Evolutionary conservation across 2,888 invertebrate species (phyloP).

Genomic region (Shargacucullia verbasci): DNA sequence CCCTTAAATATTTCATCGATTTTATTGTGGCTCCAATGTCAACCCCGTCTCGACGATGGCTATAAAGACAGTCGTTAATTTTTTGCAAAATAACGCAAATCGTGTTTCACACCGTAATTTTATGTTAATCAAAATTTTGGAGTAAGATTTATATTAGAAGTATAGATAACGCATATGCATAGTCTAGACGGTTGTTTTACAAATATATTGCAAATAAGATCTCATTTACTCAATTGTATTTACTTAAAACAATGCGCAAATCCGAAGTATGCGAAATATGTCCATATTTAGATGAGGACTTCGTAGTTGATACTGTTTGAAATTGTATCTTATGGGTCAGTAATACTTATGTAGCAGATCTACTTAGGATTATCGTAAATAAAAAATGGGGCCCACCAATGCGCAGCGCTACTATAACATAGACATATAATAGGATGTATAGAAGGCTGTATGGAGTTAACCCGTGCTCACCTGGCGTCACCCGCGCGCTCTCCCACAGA

Average conservation of each 20-base stretch:
- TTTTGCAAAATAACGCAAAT: conserved; percentile 76
- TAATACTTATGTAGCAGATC: background rate
- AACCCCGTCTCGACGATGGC: conserved; percentile 83
- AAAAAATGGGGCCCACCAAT: conserved; percentile 53
- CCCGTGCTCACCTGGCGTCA: conserved; percentile 85
- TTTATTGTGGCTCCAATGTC: conserved; percentile 89
- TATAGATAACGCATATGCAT: conserved; percentile 27
- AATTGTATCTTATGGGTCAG: no score
- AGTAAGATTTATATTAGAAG: conserved; percentile 38
- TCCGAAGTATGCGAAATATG: no score
- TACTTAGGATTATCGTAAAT: conserved; percentile 27
- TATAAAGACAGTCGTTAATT: conserved; percentile 79
- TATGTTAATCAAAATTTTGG: conserved; percentile 54
- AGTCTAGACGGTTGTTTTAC: conserved; percentile 7
- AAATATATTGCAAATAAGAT: conserved; percentile 9
- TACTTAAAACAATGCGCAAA: background rate
- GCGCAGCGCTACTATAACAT: conserved; percentile 47
- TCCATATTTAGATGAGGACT: no score
- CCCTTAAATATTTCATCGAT: conserved; percentile 88
- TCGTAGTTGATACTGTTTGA: no score
- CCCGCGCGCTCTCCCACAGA: conserved; percentile 80
- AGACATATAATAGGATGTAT: conserved; percentile 57
- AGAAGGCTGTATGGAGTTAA: conserved; percentile 74
- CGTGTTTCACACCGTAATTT: conserved; percentile 73
- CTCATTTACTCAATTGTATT: background rate